Conservation (phyloP, 2,888 invertebrate genomes). For the Crossocerus cetratus region DNA sequence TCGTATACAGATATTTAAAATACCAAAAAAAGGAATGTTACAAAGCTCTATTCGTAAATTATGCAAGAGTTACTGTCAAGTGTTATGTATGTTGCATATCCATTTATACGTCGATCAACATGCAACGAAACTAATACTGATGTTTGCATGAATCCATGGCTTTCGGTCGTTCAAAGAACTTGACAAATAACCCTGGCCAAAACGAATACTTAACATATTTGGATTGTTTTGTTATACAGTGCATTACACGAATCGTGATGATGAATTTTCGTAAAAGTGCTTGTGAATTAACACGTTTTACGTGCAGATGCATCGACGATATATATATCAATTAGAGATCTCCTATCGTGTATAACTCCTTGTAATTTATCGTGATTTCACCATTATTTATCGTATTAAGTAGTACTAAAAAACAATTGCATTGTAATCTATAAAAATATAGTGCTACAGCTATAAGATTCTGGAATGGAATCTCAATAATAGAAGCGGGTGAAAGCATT, state of each 20-base stretch:
- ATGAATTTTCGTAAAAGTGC: no score
- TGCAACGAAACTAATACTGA: slow-evolving; percentile 20
- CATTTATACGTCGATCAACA: slow-evolving; percentile 42
- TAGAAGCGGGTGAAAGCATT: no score
- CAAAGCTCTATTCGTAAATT: slow-evolving; percentile 17
- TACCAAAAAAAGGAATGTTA: slow-evolving; percentile 30
- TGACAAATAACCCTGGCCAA: no score
- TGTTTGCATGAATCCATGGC: slow-evolving; percentile 11
- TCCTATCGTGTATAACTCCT: slow-evolving; percentile 14
- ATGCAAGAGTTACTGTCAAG: slow-evolving; percentile 19
- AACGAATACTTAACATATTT: no score
- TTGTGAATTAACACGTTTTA: slow-evolving; percentile 9
- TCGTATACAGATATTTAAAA: slow-evolving; percentile 41
- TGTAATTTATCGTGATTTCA: slow-evolving; percentile 17
- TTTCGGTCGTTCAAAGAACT: no score
- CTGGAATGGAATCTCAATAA: no score
- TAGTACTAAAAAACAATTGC: slow-evolving; percentile 4
- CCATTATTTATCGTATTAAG: slow-evolving; percentile 26
- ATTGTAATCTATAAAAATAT: slow-evolving; percentile 2
- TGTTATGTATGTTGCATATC: slow-evolving; percentile 25
- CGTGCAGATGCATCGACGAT: background rate
- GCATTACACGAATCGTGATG: no score
- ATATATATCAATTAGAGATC: no score
- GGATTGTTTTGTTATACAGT: no score
- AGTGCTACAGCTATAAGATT: background rate